Base-by-base conservation (phyloP, 2,797 vertebrate species). In the Poeciliopsis paucimaculata region DNA sequence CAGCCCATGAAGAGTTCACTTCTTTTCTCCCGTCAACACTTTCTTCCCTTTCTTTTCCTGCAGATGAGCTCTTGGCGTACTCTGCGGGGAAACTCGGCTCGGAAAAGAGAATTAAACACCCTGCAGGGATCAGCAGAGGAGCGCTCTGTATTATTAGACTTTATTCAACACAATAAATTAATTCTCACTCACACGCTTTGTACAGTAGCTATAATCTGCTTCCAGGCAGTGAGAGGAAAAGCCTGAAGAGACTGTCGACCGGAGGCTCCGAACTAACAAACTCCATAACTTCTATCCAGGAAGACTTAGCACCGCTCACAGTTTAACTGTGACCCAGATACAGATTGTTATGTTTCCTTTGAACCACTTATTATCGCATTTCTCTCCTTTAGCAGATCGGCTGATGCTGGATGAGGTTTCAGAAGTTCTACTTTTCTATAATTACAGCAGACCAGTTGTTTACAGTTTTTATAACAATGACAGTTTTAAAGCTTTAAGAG, bases 91-190 rank as follows among this genome's bases (percentile, higher is more conserved):
- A 66, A 51, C n/a, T 0, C 1, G 46, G 71, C 81, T 88, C 55
- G 39, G 79, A 80, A 73, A 82, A 49, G 70, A 83, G 76, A 87
- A 82, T 82, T 82, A 81, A 80, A 75, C 55, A 51, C 4, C 80
- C 87, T 79, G 80, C 85, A 82, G 89, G 85, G 78, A 76, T 80
- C 76, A 76, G 82, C 71, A 5, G 78, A 85, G 77, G 60, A 78
- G 60, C 78, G 77, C 74, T 45, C 16, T 5, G 77, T 75, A 70
- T 85, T 82, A 88, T 84, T 85, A 68, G 83, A 77, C 70, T 79
- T 76, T 57, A 82, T 85, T 85, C 79, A 84, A 45, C 34, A 60
- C 62, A 84, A 77, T 75, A 78, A 81, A 74, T 77, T 70, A 83
- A 72, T 53, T 66, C 73, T 49, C 71, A 71, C 74, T 72, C 76